Percentiles rank a stretch among this genome's conserved stretches.
phyloP scores from a whole-genome alignment of 2,113 vertebrate species.

The Trinectes maculatus region DNA sequence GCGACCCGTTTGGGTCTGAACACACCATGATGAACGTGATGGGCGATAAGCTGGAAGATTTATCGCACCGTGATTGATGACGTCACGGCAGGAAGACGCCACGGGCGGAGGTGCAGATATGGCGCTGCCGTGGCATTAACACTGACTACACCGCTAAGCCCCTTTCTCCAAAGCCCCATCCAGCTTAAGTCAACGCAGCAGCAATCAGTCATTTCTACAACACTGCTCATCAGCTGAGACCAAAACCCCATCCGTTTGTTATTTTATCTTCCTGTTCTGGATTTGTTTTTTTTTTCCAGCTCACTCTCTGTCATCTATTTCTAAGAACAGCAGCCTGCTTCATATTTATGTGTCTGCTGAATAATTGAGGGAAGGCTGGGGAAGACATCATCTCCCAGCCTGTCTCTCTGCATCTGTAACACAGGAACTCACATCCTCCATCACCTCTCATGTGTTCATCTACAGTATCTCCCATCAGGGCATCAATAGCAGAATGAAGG shows the following conservation, averaged over 20 bases:
- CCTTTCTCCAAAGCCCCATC: constrained; percentile 36
- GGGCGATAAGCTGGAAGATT: constrained; percentile 27
- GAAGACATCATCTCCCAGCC: constrained; percentile 40
- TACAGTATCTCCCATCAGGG: no score
- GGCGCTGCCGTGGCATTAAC: constrained; percentile 35
- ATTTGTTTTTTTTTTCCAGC: constrained; percentile 3
- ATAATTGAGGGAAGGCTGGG: constrained; percentile 66
- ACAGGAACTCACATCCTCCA: neutral
- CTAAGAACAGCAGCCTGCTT: constrained; percentile 48
- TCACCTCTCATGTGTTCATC: no score
- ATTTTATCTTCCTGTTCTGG: neutral
- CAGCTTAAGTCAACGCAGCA: constrained; percentile 55
- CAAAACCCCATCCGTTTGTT: neutral
- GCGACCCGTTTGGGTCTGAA: no score
- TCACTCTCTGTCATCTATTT: constrained; percentile 52
- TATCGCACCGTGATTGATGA: constrained; percentile 33
- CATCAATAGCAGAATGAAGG: no score
- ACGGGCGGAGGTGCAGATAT: constrained; percentile 42
- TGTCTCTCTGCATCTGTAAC: constrained; percentile 2
- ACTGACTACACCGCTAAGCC: constrained; percentile 45
- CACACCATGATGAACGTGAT: no score
- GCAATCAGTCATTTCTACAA: constrained; percentile 45
- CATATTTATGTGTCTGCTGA: constrained; percentile 72
- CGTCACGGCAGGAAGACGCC: constrained; percentile 16
- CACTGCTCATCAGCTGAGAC: constrained; percentile 42